Evolutionary conservation across 2,113 vertebrate species (phyloP), one percentile per base, ranked within the genome.

Genomic region (Varanus salvator): DNA sequence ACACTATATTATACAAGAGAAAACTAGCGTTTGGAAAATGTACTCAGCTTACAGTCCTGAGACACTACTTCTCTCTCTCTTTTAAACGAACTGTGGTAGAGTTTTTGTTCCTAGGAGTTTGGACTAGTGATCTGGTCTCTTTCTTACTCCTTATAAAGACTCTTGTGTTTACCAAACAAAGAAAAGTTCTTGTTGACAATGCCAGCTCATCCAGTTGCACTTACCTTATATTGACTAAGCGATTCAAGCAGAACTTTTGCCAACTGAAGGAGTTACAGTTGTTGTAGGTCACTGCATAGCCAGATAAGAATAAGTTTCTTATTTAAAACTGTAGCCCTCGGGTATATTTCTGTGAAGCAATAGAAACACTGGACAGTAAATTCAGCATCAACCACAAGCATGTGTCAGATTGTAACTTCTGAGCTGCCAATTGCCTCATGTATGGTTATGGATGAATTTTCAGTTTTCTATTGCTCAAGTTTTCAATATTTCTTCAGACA

Each of bases 141-240:
- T 68, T 89, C 6, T 57, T 8, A 14, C 1, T 89, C 68, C 54
- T 14, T 31, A 44, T 89, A 68, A 90, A 92, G 27, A 4, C 31
- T 27, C n/a, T 44, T 77, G 74, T 3, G 38, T 90, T 64, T 89
- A 8, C 48, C 44, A 21, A 38, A 87, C 31, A 0, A 74, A 72
- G 69, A 57, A 29, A 9, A 4, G 91, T 6, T 68, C 90, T 89
- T 81, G 84, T 78, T 80, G 66, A 83, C 75, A 52, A 78, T 93
- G 72, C 54, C 78, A 68, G 38, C 75, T 54, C 89, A 25, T n/a
- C 85, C 82, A 88, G 85, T 91, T 94, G 90, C 71, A 91, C 91
- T 93, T 94, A 95, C 92, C 88, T 91, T 91, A 94, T 91, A 87
- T 89, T 92, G 89, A 92, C 80, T 94, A 93, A 94, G 95, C 93